These are phyloP conservation scores for Chaunax sp. DNA, from an alignment of 2,797 vertebrate genomes.

Conservation along the genomic window DNA sequence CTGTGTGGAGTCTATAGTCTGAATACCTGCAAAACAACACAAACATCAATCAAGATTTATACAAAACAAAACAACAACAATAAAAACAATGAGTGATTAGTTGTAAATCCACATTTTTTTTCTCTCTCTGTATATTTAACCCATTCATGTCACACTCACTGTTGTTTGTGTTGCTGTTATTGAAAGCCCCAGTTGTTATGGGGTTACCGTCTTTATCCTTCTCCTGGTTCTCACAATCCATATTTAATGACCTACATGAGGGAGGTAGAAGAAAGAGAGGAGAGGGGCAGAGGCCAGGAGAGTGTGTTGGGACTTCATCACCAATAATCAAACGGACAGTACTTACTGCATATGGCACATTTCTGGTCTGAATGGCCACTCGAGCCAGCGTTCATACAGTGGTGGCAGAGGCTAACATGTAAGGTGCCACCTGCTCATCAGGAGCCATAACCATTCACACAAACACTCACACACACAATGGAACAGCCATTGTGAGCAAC, in stretches of 20 bases:
- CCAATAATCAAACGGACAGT: too few species aligned
- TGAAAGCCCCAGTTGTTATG: constrained; percentile 85
- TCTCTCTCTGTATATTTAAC: neutral
- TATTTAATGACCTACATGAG: constrained; percentile 94
- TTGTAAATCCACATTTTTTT: neutral
- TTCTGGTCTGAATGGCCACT: too few species aligned
- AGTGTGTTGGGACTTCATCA: neutral
- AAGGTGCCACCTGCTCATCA: too few species aligned
- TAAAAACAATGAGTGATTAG: neutral
- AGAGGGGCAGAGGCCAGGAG: neutral
- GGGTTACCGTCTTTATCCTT: constrained; percentile 96
- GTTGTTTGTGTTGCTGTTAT: constrained; percentile 95
- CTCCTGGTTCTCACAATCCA: constrained; percentile 99
- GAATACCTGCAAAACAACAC: constrained; percentile 89
- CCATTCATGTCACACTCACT: constrained; percentile 85
- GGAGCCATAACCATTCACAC: too few species aligned
- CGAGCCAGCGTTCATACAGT: too few species aligned
- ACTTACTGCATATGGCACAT: too few species aligned
- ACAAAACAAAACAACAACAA: too few species aligned
- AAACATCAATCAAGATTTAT: too few species aligned
- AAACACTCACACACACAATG: too few species aligned
- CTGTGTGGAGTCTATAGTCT: constrained; percentile 99
- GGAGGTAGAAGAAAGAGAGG: neutral
- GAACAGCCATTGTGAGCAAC: too few species aligned
- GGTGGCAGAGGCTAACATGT: too few species aligned